These are phyloP conservation scores for Callipepla californica DNA, from an alignment of 2,113 vertebrate genomes.

Conservation along the genomic window DNA sequence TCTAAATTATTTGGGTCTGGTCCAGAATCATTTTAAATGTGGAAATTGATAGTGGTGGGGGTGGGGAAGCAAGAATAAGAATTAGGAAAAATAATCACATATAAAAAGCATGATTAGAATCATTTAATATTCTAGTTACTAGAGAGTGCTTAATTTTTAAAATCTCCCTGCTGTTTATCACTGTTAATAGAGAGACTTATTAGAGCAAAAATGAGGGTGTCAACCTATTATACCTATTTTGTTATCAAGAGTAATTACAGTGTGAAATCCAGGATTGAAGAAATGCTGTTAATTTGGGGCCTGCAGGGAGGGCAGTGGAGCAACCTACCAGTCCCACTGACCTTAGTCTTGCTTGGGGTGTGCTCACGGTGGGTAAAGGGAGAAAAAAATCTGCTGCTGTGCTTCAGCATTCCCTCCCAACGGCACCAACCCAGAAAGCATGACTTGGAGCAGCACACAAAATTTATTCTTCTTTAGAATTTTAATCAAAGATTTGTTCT, in stretches of 20 bases:
- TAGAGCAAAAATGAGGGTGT: constrained; percentile 35
- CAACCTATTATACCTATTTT: background rate
- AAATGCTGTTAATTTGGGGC: background rate
- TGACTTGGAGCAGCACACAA: background rate
- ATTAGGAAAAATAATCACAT: constrained; percentile 46
- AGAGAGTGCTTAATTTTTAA: constrained; percentile 64
- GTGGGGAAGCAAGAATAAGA: background rate
- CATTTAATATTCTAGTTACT: constrained; percentile 52
- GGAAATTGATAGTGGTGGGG: background rate
- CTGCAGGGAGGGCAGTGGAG: background rate
- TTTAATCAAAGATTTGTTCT: background rate
- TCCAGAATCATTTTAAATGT: background rate
- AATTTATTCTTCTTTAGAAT: background rate
- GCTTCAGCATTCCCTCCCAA: background rate
- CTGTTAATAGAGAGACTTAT: background rate
- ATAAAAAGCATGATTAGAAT: constrained; percentile 27
- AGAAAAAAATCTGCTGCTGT: background rate
- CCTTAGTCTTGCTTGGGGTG: background rate
- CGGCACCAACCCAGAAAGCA: background rate
- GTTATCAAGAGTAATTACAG: background rate
- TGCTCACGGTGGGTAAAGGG: background rate
- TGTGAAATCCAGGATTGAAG: constrained; percentile 12
- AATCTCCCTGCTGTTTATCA: constrained; percentile 52
- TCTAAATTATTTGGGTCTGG: background rate
- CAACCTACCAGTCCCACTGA: background rate